Base-by-base conservation (phyloP, 2,113 vertebrate species). In the Caretta caretta region DNA sequence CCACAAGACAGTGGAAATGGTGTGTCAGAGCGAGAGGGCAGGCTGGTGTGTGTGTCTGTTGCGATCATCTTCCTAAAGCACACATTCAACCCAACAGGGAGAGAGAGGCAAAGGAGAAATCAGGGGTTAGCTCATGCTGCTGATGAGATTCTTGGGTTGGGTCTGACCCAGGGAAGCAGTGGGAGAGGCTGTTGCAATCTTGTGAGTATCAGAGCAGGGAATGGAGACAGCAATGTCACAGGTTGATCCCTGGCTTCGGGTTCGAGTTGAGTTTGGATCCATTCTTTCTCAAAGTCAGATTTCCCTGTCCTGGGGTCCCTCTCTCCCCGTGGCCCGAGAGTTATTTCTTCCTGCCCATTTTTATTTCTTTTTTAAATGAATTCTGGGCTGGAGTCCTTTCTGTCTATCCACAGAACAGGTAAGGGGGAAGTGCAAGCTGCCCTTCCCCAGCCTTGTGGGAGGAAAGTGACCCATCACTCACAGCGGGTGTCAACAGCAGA, bases 21-120 rank as follows among this genome's bases (percentile, higher is more conserved):
- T 10, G 25, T 65, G 83, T 83, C 83, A 87, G 90, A 95, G 75
- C 35, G 16, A 79, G 91, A 96, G 92, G 90, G 88, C 88, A 96
- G 75, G 22, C 0, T 9, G 59, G 51, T 16, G 54, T 0, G 0
- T 1, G n/a, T 54, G 50, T 53, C 51, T 89, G 94, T 51, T 83
- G 90, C 76, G 72, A 51, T 48, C 13, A 2, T 38, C 75, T 85
- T 65, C 56, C 83, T 83, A 42, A 62, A 85, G n/a, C 48, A 78
- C n/a, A 69, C 76, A 25, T 46, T n/a, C 0, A 13, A 38, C 42
- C 59, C 17, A 38, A 10, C 6, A 9, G 53, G 69, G 69, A 42
- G 69, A 65, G 31, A 75, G 69, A 19, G 38, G n/a, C 69, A 22
- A 72, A 72, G 69, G 17, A 72, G 69, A 38, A 38, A 72, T n/a